phyloP scores from a whole-genome alignment of 2,113 vertebrate species.

The Lophura nycthemera region DNA sequence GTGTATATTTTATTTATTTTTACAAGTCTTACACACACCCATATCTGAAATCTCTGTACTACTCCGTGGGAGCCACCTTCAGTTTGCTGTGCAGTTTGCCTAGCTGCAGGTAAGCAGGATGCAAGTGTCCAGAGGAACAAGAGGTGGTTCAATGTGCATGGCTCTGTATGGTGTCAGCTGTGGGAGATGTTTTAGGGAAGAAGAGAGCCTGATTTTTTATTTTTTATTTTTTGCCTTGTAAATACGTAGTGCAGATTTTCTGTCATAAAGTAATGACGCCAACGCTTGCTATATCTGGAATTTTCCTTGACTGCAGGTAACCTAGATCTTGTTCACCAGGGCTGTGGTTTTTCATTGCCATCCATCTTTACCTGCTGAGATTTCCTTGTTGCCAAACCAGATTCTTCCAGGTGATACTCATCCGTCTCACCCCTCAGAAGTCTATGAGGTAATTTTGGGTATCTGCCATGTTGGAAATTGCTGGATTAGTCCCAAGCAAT shows the following conservation, averaged over 20 bases:
- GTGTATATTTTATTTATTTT: neutral
- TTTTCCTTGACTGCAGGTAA: neutral
- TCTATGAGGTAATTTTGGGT: constrained; percentile 24
- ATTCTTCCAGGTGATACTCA: neutral
- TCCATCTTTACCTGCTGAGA: neutral
- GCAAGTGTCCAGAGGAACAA: neutral
- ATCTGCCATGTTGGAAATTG: constrained; percentile 20
- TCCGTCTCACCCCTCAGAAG: neutral
- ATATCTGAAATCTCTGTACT: neutral
- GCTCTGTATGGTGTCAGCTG: neutral
- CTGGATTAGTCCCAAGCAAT: constrained; percentile 11
- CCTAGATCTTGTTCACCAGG: neutral
- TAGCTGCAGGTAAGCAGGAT: neutral
- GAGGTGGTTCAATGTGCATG: neutral
- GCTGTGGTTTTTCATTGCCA: neutral
- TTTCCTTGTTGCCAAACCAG: neutral
- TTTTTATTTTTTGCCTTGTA: neutral
- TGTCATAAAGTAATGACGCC: fast-evolving
- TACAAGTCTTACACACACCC: neutral
- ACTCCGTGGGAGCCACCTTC: neutral
- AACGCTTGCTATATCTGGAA: neutral
- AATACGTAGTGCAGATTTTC: fast-evolving
- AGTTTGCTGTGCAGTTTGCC: neutral
- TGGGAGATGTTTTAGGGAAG: neutral
- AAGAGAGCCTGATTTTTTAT: neutral